Evolutionary conservation across 2,888 invertebrate genomes (phyloP).

Genomic region (Protodeltote pygarga): DNA sequence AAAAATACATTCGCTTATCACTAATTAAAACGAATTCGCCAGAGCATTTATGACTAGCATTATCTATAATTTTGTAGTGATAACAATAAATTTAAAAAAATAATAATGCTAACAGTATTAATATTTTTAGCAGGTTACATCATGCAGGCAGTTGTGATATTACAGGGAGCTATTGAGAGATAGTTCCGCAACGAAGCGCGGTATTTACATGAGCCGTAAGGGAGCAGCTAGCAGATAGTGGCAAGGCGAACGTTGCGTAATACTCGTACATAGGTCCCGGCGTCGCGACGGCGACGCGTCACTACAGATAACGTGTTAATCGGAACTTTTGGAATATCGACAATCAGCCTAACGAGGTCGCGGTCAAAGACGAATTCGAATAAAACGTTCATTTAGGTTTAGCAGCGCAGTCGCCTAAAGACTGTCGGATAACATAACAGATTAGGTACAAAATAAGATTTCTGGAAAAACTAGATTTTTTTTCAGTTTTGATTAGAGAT

Average conservation of each 20-base stretch:
- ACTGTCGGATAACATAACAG: too few relatives aligned
- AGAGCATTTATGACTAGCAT: conserved; percentile 11
- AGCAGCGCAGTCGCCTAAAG: too few relatives aligned
- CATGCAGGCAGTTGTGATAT: neutral
- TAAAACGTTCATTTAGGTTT: neutral
- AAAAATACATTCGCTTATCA: conserved; percentile 16
- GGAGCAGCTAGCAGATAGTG: conserved; percentile 12
- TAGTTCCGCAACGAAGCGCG: conserved; percentile 8
- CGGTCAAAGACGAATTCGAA: conserved; percentile 1
- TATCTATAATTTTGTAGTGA: too few relatives aligned
- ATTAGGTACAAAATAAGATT: too few relatives aligned
- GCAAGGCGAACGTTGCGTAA: conserved; percentile 42
- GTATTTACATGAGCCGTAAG: conserved; percentile 13
- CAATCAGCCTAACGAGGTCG: conserved; percentile 16
- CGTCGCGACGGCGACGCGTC: too few relatives aligned
- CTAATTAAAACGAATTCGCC: conserved; percentile 18
- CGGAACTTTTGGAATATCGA: conserved; percentile 24
- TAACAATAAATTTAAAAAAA: too few relatives aligned
- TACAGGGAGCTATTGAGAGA: conserved; percentile 1
- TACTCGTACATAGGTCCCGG: too few relatives aligned
- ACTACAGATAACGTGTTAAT: conserved; percentile 38
- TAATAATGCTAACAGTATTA: neutral
- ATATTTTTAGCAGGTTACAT: neutral
- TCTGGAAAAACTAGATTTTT: too few relatives aligned
- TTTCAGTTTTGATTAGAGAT: too few relatives aligned